Evolutionary conservation across 2,888 invertebrate genomes (phyloP).

Genomic region (Acrobasis suavella): DNA sequence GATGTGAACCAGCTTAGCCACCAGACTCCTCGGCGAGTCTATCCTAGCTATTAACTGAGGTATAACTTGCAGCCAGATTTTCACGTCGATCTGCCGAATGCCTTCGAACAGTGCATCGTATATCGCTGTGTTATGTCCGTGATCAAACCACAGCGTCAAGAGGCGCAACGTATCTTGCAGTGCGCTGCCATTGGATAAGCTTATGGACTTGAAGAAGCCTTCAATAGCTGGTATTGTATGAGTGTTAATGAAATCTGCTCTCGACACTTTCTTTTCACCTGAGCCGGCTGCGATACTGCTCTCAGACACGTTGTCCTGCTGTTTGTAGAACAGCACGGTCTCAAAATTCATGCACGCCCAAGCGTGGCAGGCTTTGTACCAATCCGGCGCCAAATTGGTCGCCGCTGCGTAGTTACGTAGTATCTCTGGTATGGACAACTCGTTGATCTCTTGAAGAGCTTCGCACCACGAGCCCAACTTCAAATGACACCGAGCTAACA

Average conservation of each 20-base stretch:
- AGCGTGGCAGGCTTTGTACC: slow-evolving; percentile 99
- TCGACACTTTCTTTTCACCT: slow-evolving; percentile 69
- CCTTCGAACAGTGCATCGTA: slow-evolving; percentile 96
- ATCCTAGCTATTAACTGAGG: slow-evolving; percentile 99
- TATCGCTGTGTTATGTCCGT: slow-evolving; percentile 95
- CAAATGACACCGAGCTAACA: slow-evolving; percentile 92
- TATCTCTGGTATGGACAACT: slow-evolving; percentile 88
- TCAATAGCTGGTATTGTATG: slow-evolving; percentile 96
- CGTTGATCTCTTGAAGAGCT: slow-evolving; percentile 90
- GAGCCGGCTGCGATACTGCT: slow-evolving; percentile 72
- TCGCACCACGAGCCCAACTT: slow-evolving; percentile 98
- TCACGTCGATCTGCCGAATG: slow-evolving; percentile 95
- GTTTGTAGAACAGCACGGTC: slow-evolving; percentile 87
- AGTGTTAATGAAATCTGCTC: slow-evolving; percentile 69
- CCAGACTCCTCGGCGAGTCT: slow-evolving; percentile 94
- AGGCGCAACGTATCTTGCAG: slow-evolving; percentile 97
- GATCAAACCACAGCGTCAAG: slow-evolving; percentile 98
- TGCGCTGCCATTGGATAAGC: slow-evolving; percentile 94
- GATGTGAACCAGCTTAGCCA: slow-evolving; percentile 95
- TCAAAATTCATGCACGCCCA: slow-evolving; percentile 99
- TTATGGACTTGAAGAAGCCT: slow-evolving; percentile 97
- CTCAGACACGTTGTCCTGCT: slow-evolving; percentile 73
- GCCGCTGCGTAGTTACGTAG: slow-evolving; percentile 90
- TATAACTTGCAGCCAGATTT: slow-evolving; percentile 99
- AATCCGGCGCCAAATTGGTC: slow-evolving; percentile 91